phyloP scores from a whole-genome alignment of 2,113 vertebrate species.

The Muntiacus muntjak region DNA sequence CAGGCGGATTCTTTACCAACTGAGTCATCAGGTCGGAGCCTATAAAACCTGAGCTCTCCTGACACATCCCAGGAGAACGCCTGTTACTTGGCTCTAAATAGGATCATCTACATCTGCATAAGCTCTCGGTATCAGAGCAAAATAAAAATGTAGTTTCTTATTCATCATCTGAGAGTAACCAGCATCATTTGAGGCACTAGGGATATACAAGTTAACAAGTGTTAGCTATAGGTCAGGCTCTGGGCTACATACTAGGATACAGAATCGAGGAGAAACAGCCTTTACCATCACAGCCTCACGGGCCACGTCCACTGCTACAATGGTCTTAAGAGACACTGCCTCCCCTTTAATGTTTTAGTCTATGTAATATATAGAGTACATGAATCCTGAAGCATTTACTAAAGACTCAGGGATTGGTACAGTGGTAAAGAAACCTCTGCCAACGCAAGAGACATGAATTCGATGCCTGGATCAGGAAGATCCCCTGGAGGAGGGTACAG shows the following conservation, averaged over 20 bases:
- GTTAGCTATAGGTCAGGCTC: not conserved
- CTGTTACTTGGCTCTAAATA: not conserved
- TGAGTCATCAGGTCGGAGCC: not conserved
- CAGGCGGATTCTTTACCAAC: not conserved
- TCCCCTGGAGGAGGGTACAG: not conserved
- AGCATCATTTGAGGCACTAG: not conserved
- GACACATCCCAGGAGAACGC: not conserved
- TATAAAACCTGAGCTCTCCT: not conserved
- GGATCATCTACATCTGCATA: not conserved
- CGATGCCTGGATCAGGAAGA: not conserved
- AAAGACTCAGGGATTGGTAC: not conserved
- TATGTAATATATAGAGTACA: not conserved
- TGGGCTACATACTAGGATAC: not conserved
- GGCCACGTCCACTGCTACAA: accelerated
- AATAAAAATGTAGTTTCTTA: not conserved
- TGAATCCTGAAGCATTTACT: not conserved
- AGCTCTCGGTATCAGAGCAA: not conserved
- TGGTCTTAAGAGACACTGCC: not conserved
- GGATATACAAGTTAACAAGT: not conserved
- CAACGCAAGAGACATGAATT: not conserved
- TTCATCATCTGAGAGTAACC: not conserved
- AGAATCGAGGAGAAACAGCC: not conserved
- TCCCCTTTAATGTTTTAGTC: not conserved
- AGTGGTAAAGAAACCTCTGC: not conserved
- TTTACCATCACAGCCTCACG: not conserved